phyloP scores from a whole-genome alignment of 2,888 invertebrate species.

The Acanthosoma haemorrhoidale region DNA sequence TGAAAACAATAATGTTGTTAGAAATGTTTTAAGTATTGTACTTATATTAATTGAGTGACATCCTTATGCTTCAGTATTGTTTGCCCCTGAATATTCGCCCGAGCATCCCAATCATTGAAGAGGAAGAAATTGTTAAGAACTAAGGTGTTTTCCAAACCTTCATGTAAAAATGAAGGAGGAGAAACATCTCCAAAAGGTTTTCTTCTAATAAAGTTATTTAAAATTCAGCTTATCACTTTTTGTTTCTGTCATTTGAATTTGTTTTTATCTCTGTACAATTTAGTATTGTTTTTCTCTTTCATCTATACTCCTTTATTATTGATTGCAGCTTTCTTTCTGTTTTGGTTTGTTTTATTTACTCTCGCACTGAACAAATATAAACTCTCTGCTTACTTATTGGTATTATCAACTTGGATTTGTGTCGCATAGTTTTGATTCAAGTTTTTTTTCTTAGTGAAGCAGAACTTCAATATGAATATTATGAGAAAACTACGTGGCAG shows the following conservation, averaged over 20 bases:
- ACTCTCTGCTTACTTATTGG: neutral
- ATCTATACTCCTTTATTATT: neutral
- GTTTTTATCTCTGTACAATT: neutral
- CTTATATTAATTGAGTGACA: neutral
- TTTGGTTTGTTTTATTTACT: neutral
- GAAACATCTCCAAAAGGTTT: conserved; percentile 23
- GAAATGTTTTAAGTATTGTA: too few species aligned
- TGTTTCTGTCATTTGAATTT: too few species aligned
- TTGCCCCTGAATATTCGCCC: neutral
- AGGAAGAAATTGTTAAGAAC: conserved; percentile 4
- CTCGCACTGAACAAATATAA: neutral
- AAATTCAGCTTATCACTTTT: neutral
- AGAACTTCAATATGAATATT: conserved; percentile 65
- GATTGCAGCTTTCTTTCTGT: neutral
- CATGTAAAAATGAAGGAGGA: conserved; percentile 13
- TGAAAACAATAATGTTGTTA: too few species aligned
- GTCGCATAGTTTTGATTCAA: neutral
- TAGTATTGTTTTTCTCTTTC: neutral
- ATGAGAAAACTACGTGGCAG: conserved; percentile 81
- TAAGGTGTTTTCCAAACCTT: neutral
- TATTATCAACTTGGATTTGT: neutral
- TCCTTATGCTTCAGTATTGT: conserved; percentile 25
- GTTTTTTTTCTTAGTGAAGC: neutral
- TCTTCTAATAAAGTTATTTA: conserved; percentile 9
- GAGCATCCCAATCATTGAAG: neutral